Evolutionary conservation across 2,113 vertebrate genomes (phyloP), one percentile per base, ranked within the genome.

Genomic region (Tretioscincus oriximinensis): DNA sequence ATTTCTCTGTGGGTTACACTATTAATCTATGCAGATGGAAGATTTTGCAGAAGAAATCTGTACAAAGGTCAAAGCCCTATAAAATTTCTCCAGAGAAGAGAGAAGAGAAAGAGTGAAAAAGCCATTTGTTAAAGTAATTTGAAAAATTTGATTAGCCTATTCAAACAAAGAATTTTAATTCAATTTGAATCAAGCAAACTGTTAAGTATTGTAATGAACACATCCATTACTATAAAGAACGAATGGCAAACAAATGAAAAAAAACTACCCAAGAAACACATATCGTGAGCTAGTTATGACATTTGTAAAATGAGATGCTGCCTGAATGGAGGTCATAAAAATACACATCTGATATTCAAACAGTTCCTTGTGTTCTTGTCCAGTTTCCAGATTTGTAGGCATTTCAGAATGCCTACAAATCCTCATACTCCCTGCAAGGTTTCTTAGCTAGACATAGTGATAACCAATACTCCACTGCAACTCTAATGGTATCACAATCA

Each of bases 11-110:
- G 80, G 80, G 29, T 87, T 87, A 82, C 41, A 51, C 89, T 86
- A 77, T 77, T 89, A 85, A 90, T 85, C 72, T 88, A 83, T 60
- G 84, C 68, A 85, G 86, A 88, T 60, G 82, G 88, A 31, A 83
- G 69, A 64, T 61, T 88, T 86, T 79, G 12, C 45, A 87, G 82
- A 77, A 86, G 29, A 28, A 49, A 85, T 69, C 41, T 87, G 24
- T 80, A 80, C 67, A 78, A 83, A 22, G 24, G 18, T 45, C 29
- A 78, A 83, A 22, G 24, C 24, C 45, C 29, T 72, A 35, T 72
- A 41, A 9, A 18, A 49, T 73, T 64, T 81, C 80, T 85, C 81
- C 75, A 82, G 78, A 80, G 76, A 84, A 88, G 29, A 16, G 81
- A 45, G 71, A 83, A 18, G 31, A 61, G 73, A 83, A 87, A 86